A percentile compares a stretch with the other conserved stretches of the same genome.
Conservation (phyloP, 2,888 invertebrate species). For the Rhagonycha fulva region DNA sequence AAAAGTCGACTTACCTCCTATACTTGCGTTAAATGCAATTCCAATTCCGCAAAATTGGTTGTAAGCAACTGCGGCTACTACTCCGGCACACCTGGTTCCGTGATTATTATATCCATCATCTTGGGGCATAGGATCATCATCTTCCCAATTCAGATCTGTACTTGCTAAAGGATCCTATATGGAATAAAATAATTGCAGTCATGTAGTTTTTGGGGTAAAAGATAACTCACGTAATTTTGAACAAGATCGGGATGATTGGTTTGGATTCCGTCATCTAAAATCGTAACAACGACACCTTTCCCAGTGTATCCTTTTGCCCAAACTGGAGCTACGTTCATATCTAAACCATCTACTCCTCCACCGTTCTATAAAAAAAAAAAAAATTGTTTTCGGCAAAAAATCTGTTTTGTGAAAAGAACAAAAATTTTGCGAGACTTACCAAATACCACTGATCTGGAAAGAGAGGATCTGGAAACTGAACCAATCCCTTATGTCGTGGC, state of each 20-base stretch:
- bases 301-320: conserved; percentile 98
- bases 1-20: conserved; percentile 75
- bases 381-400: conserved; percentile 10
- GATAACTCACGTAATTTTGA: conserved; percentile 84
- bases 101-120: conserved; percentile 99
- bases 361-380: conserved; percentile 71
- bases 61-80: conserved; percentile 96
- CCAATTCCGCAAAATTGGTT: conserved; percentile 98
- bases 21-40: conserved; percentile 94
- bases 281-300: conserved; percentile 94
- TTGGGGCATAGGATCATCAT: conserved; percentile 98
- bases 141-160: conserved; percentile 95
- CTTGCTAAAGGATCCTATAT: conserved; percentile 90
- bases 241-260: conserved; percentile 93
- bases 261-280: conserved; percentile 97
- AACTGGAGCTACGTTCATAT: conserved; percentile 95
- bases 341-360: conserved; percentile 91
- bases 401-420: too few relatives aligned
- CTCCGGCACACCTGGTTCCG: conserved; percentile 97
- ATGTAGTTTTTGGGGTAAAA: background rate
- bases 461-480: too few relatives aligned
- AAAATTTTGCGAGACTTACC: too few relatives aligned
- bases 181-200: too few relatives aligned
- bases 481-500: too few relatives aligned
- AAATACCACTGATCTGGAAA: too few relatives aligned